Evolutionary conservation across 2,888 invertebrate genomes (phyloP), one percentile per base, ranked within the genome.

Genomic region (Heliconius ethilla): DNA sequence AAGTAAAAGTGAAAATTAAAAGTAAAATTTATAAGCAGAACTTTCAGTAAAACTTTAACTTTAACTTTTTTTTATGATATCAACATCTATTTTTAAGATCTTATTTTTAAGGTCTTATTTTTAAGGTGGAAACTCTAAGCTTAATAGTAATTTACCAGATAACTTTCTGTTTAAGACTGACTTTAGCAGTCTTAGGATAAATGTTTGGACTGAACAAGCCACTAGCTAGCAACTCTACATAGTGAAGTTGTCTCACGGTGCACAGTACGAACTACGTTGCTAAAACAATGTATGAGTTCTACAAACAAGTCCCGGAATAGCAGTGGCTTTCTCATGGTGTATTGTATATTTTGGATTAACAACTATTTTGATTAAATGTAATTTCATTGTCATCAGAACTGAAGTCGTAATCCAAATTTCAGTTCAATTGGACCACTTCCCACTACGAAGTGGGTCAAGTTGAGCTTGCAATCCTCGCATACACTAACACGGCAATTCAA

Each of bases 141-240:
- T n/a, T 9, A 29, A 70, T 55, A 18, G 55, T 70, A 65, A 65
- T 63, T 65, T 76, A 70, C 70, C 10, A 51, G 45, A 51, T 29
- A 6, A 70, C 51, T 70, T 70, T 65, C 33, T 70, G 51, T 76
- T 76, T 55, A 7, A 27, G 70, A 37, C 70, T 45, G 29, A 70
- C 25, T 55, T 22, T 70, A 11, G 51, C 15, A 11, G 59, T 76
- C 70, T 63, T 45, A 63, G 45, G 65, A 76, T 37, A 65, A 76
- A 76, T 76, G 70, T 76, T 76, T 76, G 33, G 70, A 72, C 51
- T 70, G 70, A 55, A 33, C 75, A 25, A 75, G 63, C 63, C 70
- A 70, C 70, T 76, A n/a, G n/a, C n/a, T n/a, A 29, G 51, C 45
- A 70, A 76, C 45, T 70, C 45, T 76, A 63, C 76, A 65, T 25